These are phyloP conservation scores for Pachymerium ferrugineum DNA, from an alignment of 2,888 invertebrate genomes.

Conservation along the genomic window DNA sequence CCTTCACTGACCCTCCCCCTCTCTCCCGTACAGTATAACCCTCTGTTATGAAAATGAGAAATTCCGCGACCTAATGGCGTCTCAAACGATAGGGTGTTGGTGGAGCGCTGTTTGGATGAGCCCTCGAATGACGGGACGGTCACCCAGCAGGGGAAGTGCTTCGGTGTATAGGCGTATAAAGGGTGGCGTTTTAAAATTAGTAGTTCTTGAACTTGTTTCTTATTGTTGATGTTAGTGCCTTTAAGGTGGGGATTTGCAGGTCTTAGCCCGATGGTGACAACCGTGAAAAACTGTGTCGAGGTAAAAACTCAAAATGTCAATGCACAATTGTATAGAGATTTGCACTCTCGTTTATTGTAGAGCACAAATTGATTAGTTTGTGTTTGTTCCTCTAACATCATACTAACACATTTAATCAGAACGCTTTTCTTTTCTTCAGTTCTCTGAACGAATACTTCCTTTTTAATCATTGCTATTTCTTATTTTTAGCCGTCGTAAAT, in stretches of 20 bases:
- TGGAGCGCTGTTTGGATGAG: not conserved
- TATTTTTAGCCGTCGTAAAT: not conserved
- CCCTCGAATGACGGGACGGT: not conserved
- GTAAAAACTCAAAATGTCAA: not conserved
- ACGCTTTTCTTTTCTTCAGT: not conserved
- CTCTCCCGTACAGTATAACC: conserved; percentile 6
- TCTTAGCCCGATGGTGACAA: not conserved
- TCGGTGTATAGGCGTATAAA: not conserved
- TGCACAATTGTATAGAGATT: not conserved
- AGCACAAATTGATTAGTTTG: not conserved
- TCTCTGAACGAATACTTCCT: not conserved
- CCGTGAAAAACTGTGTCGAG: not conserved
- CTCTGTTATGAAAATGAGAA: conserved; percentile 28
- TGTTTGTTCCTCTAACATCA: not conserved
- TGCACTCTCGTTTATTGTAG: not conserved
- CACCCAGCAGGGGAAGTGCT: not conserved
- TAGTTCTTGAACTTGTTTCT: no score
- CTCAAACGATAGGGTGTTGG: not conserved
- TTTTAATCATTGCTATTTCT: not conserved
- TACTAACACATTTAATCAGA: not conserved
- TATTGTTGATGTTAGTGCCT: not conserved
- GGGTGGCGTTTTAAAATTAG: no score
- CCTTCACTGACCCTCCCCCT: not conserved
- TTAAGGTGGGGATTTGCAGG: not conserved
- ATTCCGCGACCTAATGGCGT: conserved; percentile 36